phyloP scores from a whole-genome alignment of 2,113 vertebrate genomes.

The Peromyscus polionotus region DNA sequence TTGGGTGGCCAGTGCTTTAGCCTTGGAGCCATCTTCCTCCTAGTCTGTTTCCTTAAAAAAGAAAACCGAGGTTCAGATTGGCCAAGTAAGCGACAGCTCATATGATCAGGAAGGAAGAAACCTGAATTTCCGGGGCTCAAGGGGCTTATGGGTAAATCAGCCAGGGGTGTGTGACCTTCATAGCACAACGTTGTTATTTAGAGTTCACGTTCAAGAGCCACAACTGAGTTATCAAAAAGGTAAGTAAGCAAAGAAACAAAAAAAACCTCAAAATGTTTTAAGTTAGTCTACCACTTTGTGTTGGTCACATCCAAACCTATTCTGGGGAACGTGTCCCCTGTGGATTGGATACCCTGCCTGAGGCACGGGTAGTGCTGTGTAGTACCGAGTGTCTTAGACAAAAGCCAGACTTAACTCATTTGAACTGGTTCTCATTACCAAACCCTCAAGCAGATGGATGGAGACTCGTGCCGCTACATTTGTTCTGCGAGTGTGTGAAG shows the following conservation, averaged over 20 bases:
- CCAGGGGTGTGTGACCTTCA: background rate
- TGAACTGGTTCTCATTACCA: constrained; percentile 40
- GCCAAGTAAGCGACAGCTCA: background rate
- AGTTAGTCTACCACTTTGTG: background rate
- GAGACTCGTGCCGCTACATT: background rate
- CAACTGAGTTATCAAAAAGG: background rate
- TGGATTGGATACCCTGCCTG: background rate
- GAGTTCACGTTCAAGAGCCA: background rate
- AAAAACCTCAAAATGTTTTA: background rate
- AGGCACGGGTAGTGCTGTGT: background rate
- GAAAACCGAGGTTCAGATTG: background rate
- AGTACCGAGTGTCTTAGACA: background rate
- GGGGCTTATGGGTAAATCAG: background rate
- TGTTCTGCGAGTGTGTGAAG: background rate
- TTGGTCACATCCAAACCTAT: background rate
- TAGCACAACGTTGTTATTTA: background rate
- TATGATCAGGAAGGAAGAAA: background rate
- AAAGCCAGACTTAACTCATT: background rate
- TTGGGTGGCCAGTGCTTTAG: background rate
- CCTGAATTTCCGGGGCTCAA: background rate
- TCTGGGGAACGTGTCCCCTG: background rate
- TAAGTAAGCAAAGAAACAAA: background rate
- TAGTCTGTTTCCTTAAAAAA: background rate
- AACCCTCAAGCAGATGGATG: background rate
- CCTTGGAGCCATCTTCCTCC: background rate